Evolutionary conservation across 1,140 invertebrate genomes (phyloP).

Genomic region (Drosophila virilis): DNA sequence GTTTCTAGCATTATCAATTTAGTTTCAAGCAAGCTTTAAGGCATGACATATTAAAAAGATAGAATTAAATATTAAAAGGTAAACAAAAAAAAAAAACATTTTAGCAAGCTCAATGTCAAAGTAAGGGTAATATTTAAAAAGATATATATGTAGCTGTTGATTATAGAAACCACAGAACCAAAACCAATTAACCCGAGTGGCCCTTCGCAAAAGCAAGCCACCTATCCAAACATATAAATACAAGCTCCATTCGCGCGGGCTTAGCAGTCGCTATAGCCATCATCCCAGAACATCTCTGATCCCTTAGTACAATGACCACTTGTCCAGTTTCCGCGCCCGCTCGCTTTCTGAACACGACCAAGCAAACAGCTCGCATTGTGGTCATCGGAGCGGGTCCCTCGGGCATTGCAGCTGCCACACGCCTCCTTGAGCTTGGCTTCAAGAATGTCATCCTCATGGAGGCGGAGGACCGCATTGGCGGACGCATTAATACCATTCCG

Average conservation of each 20-base stretch:
- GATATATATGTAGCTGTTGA: constrained; percentile 7
- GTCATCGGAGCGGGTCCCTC: constrained; percentile 87
- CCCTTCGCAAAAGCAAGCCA: background rate
- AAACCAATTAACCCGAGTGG: background rate
- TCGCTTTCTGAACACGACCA: constrained; percentile 20
- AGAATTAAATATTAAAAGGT: background rate
- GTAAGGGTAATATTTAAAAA: background rate
- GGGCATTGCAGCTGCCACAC: constrained; percentile 86
- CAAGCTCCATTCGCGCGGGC: background rate
- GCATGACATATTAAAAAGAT: constrained; percentile 3
- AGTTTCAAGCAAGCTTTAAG: background rate
- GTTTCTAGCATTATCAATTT: background rate
- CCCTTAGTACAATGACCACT: constrained; percentile 9
- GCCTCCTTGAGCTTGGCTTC: constrained; percentile 85
- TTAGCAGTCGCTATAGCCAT: background rate
- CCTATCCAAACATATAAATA: constrained; percentile 9
- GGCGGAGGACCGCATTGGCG: constrained; percentile 90
- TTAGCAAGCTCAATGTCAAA: constrained; percentile 5
- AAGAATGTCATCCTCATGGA: constrained; percentile 86
- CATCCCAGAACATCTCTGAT: background rate
- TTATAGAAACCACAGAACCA: constrained; percentile 21
- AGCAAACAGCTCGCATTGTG: constrained; percentile 78
- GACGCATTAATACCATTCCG: constrained; percentile 87
- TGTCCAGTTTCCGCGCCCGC: constrained; percentile 8
- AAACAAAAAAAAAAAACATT: background rate